A percentile compares a stretch with the other conserved stretches of the same genome.
Conservation (phyloP, 2,113 vertebrate genomes). For the Larimichthys polyactis region DNA sequence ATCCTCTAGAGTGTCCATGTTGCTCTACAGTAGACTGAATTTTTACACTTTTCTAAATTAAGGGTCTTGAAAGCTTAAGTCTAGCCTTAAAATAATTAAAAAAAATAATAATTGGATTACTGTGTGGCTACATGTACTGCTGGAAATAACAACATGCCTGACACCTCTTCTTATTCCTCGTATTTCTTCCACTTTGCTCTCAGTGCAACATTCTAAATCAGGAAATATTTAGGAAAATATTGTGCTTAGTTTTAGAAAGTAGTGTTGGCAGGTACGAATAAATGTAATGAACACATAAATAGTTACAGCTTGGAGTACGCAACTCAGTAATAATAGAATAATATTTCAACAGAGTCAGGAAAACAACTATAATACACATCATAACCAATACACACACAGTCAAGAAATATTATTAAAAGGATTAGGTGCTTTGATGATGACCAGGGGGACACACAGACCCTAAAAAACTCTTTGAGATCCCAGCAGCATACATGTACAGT, state of each 20-base stretch:
- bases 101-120: constrained; percentile 17
- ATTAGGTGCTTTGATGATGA: neutral
- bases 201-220: neutral
- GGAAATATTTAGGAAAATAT: neutral
- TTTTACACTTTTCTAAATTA: constrained; percentile 18
- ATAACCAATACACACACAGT: neutral
- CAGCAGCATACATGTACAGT: neutral
- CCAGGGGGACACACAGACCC: neutral
- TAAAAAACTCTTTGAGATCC: neutral
- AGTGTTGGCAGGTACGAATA: neutral
- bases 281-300: neutral
- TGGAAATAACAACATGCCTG: constrained; percentile 2
- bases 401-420: neutral
- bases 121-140: neutral
- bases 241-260: neutral
- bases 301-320: neutral
- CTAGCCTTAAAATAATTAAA: neutral
- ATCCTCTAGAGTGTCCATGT: neutral
- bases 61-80: neutral
- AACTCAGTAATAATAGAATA: neutral
- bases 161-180: neutral
- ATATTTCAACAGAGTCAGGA: neutral
- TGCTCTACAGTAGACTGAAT: neutral
- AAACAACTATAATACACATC: neutral
- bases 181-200: constrained; percentile 20